Evolutionary conservation across 2,888 invertebrate species (phyloP).

Genomic region (Sarcophaga carnaria): DNA sequence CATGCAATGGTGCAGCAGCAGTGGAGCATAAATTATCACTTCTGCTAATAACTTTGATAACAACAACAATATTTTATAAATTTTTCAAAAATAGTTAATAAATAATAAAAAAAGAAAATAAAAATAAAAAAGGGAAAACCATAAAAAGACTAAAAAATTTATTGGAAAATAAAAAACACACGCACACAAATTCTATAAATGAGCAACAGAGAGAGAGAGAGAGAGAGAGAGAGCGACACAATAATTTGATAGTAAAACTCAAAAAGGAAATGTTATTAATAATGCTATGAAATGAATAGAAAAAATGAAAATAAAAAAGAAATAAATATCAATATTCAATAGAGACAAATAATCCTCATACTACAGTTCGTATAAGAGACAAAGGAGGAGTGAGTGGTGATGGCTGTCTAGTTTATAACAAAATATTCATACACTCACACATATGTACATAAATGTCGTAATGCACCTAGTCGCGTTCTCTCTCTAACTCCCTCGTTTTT

Average conservation of each 20-base stretch:
- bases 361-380: neutral
- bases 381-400: no score
- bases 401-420: neutral
- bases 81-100: conserved; percentile 63
- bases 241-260: conserved; percentile 25
- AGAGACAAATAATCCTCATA: conserved; percentile 67
- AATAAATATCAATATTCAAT: conserved; percentile 55
- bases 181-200: neutral
- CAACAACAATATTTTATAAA: conserved; percentile 64
- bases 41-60: conserved; percentile 63
- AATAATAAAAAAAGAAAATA: conserved; percentile 7
- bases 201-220: neutral
- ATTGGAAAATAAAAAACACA: neutral
- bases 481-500: neutral
- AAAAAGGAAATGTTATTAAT: conserved; percentile 63
- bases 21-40: conserved; percentile 63
- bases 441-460: neutral
- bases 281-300: conserved; percentile 43
- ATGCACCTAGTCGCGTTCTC: conserved; percentile 1
- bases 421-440: conserved; percentile 32
- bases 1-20: conserved; percentile 80
- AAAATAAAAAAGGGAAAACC: neutral
- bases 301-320: conserved; percentile 23
- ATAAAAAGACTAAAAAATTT: neutral
- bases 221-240: neutral